Base-by-base conservation (phyloP, 1,140 invertebrate genomes). In the Heliconius eleuchia region DNA sequence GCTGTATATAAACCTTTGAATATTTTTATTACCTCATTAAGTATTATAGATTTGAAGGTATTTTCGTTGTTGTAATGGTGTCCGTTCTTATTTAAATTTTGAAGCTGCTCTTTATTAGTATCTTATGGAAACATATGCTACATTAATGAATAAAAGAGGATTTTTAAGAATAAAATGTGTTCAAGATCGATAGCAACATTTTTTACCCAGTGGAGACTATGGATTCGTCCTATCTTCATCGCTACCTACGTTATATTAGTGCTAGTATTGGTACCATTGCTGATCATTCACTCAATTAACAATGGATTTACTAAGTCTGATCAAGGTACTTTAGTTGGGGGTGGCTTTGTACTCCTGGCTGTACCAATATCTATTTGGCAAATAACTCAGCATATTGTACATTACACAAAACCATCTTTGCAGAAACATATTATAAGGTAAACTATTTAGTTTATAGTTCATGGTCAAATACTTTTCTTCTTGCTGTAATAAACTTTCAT, bases 371-470 rank as follows among this genome's bases (percentile, higher is more conserved):
- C 98, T 55, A 96, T 99, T 85, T 99, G 98, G 96, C 98, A 99
- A 93, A 99, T 99, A 84, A 96, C 97, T 46, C 98, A 98, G 92
- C 99, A 99, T 95, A 96, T 99, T 87, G 97, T 99, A 77, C 97
- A 99, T 94, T 99, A 99, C 87, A 99, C 97, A 1, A 98, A 99
- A 89, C 98, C 99, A 34, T 97, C 96, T 88, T 94, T 99, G 80
- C 99, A 99, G 79, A 98, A 98, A 95, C 97, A 99, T 93, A 98
- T 99, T 78, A 99, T 99, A 78, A 97, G 97, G 97, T 98, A 95
- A 92, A 55, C 71, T 57, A 71, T 66, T 27, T 66, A 57, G 9
- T 23, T 1, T 66, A 66, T 30, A 66, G 23, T 27, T 30, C 23
- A 27, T 66, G 4, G 11, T 66, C 13, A 66, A 27, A 27, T 13